Percentiles rank a stretch among this genome's conserved stretches.
Evolutionary conservation across 2,797 vertebrate genomes (phyloP).

Genomic region (Typhlichthys eigenmanni): DNA sequence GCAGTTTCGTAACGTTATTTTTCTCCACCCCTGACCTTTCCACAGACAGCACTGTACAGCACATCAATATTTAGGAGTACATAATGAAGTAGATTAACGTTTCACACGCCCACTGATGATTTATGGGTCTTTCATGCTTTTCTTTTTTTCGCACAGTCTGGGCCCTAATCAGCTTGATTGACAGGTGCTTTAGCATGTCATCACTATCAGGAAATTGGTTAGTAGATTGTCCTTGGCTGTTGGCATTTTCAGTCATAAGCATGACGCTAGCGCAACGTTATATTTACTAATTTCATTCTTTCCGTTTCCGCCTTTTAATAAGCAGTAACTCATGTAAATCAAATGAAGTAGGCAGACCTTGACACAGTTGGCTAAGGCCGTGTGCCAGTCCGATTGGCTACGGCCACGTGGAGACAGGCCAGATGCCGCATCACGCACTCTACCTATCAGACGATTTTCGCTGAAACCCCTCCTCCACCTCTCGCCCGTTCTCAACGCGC

Average conservation of each 20-base stretch:
- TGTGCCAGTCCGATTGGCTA: no score
- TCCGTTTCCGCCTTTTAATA: no score
- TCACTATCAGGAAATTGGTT: constrained; percentile 55
- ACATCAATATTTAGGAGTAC: constrained; percentile 65
- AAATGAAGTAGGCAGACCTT: no score
- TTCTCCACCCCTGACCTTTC: constrained; percentile 41
- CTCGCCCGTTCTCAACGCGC: constrained; percentile 1
- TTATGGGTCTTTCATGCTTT: constrained; percentile 41
- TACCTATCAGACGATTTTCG: no score
- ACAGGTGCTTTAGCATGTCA: constrained; percentile 63
- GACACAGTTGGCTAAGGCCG: no score
- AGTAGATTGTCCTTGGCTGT: constrained; percentile 22
- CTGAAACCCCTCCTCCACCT: constrained; percentile 9
- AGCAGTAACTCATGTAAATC: no score
- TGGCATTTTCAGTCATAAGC: no score
- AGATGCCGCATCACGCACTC: no score
- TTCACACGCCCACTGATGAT: constrained; percentile 54
- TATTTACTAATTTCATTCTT: no score
- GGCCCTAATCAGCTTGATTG: constrained; percentile 59
- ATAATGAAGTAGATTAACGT: constrained; percentile 61
- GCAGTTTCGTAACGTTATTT: constrained; percentile 24
- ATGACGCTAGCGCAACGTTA: no score
- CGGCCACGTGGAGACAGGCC: no score
- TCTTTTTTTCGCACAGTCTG: constrained; percentile 24
- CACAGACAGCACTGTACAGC: constrained; percentile 36